Base-by-base conservation (phyloP, 2,888 invertebrate genomes). In the Noctua pronuba region DNA sequence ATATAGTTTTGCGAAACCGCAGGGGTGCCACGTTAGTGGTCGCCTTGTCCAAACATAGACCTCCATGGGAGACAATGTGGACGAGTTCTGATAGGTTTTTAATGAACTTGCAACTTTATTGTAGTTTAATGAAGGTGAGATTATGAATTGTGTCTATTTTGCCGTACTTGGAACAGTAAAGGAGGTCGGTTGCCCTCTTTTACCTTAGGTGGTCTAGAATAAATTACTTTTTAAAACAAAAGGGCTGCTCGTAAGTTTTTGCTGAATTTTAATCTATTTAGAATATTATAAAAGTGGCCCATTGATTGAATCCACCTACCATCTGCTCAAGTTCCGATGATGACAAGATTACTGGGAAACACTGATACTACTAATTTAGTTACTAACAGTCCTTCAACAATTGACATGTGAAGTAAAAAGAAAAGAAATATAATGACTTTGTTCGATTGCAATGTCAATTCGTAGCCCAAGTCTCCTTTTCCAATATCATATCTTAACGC, bases 11-110 rank as follows among this genome's bases (percentile, higher is more conserved):
- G 93, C 93, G 90, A 92, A 95, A 92, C 96, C 93, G 88, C 95
- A 93, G 95, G 96, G 95, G 95, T 92, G 94, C 93, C 82, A 85
- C 82, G 84, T 89, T 89, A 93, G 93, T 93, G 91, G 92, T 90
- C 90, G 90, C 90, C 92, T 90, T 94, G 95, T 95, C 95, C 95
- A 95, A 95, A 95, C 94, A 95, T 83, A 88, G 94, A 93, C 94
- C 95, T 93, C 91, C 93, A 82, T 90, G 85, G 91, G 89, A 85
- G 92, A 90, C 91, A 93, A 92, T 90, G 92, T 93, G 94, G 90
- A 79, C 46, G 58, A 72, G 52, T 62, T 78, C 55, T 83, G 79
- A 88, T 88, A 86, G 68, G 79, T 84, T 88, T 88, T 80, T 89
- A 87, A 89, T 89, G 88, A 83, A 81, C 78, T 75, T 77, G 79